These are phyloP conservation scores for Iphiclides podalirius DNA, from an alignment of 2,888 invertebrate genomes.

Conservation along the genomic window DNA sequence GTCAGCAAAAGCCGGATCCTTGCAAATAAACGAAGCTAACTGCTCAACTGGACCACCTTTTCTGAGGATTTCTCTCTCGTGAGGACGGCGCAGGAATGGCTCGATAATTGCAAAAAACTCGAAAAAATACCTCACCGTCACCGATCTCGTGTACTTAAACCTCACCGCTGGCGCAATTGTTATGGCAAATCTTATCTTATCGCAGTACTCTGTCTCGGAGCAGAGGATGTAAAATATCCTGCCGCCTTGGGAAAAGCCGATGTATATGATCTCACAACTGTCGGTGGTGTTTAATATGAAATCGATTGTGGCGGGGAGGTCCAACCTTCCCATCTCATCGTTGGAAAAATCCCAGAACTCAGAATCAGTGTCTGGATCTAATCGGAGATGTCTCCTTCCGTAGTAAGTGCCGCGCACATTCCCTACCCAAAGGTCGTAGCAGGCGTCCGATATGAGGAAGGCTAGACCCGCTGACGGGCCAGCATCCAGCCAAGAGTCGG, in stretches of 20 bases:
- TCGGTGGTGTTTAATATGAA: constrained; percentile 48
- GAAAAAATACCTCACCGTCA: constrained; percentile 33
- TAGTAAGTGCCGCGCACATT: constrained; percentile 64
- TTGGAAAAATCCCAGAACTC: constrained; percentile 77
- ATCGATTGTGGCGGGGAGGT: constrained; percentile 83
- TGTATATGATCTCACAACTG: constrained; percentile 50
- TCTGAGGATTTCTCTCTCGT: constrained; percentile 1
- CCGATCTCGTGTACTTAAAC: constrained; percentile 60
- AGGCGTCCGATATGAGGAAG: constrained; percentile 40
- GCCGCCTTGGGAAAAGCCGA: constrained; percentile 89
- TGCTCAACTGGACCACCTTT: constrained; percentile 1
- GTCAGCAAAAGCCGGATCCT: not conserved
- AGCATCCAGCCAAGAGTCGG: constrained; percentile 56
- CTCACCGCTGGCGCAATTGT: constrained; percentile 82
- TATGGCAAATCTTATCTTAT: constrained; percentile 80
- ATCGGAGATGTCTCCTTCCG: constrained; percentile 70
- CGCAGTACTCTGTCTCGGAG: constrained; percentile 81
- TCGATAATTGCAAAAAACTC: constrained; percentile 23
- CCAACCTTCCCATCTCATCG: constrained; percentile 87
- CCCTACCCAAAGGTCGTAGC: constrained; percentile 48
- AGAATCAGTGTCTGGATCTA: constrained; percentile 46
- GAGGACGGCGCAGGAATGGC: constrained; percentile 1
- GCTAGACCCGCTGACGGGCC: constrained; percentile 45
- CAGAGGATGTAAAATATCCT: constrained; percentile 83
- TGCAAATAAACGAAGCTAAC: not conserved